These are phyloP conservation scores for Pitangus sulphuratus DNA, from an alignment of 2,797 vertebrate species.

Conservation along the genomic window DNA sequence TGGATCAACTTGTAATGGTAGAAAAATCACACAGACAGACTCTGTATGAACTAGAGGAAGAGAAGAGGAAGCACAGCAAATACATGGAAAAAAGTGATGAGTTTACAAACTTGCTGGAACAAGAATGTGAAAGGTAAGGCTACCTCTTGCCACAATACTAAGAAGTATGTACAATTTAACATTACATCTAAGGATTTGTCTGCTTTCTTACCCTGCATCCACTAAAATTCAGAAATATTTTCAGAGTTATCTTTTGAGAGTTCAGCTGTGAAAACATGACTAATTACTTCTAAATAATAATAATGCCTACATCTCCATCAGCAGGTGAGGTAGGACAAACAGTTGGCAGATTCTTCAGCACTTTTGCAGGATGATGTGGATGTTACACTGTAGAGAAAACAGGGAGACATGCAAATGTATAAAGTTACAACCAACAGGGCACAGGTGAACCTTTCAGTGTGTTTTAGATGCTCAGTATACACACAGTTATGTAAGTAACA, in stretches of 20 bases:
- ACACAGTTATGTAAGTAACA: not conserved
- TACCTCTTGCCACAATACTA: not conserved
- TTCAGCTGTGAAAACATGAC: not conserved
- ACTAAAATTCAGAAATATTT: not conserved
- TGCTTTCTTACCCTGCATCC: not conserved
- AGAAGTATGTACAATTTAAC: not conserved
- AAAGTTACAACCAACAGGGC: not conserved
- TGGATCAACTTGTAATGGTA: slow-evolving; percentile 92
- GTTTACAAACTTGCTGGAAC: slow-evolving; percentile 93
- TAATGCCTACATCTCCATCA: not conserved
- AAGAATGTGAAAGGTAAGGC: slow-evolving; percentile 91
- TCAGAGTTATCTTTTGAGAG: not conserved
- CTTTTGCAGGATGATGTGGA: not conserved
- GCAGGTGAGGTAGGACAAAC: not conserved
- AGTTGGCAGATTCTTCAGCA: not conserved
- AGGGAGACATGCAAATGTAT: accelerated
- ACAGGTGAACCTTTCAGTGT: not conserved
- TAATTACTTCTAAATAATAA: not conserved
- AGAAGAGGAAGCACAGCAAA: slow-evolving; percentile 92
- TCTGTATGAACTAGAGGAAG: slow-evolving; percentile 87
- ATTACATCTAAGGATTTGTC: not conserved
- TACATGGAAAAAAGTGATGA: slow-evolving; percentile 94
- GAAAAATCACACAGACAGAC: slow-evolving; percentile 93
- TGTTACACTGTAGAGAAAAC: not conserved
- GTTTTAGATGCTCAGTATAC: not conserved